These are phyloP conservation scores for Scelioninae gen. 2 DNA, from an alignment of 2,888 invertebrate species.

Conservation along the genomic window DNA sequence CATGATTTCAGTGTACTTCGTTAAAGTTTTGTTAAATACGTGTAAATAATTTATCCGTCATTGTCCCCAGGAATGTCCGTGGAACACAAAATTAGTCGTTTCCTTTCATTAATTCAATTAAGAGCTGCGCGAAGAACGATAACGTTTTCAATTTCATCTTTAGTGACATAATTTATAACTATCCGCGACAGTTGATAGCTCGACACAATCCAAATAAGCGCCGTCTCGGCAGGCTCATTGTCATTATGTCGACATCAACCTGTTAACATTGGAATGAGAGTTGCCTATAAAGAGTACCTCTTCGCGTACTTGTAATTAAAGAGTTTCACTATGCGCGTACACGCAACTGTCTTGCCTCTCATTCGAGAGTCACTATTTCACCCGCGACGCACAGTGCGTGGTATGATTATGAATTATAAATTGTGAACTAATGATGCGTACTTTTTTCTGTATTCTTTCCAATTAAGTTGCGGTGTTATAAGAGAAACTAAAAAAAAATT, in stretches of 20 bases:
- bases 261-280: conserved; percentile 55
- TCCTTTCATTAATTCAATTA: conserved; percentile 2
- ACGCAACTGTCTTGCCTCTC: conserved; percentile 38
- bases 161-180: conserved; percentile 44
- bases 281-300: conserved; percentile 42
- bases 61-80: no score
- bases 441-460: conserved; percentile 15
- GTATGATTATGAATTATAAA: conserved; percentile 50
- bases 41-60: no score
- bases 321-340: conserved; percentile 48
- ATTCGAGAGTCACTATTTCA: conserved; percentile 41
- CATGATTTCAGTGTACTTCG: no score
- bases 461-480: conserved; percentile 32
- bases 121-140: conserved; percentile 13
- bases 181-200: conserved; percentile 36
- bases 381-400: conserved; percentile 8
- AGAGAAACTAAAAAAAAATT: no score
- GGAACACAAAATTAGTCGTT: not conserved
- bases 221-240: conserved; percentile 41
- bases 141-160: conserved; percentile 38
- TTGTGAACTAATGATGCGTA: conserved; percentile 44
- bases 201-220: conserved; percentile 40
- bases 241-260: conserved; percentile 51
- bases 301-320: conserved; percentile 48
- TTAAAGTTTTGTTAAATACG: no score